Percentiles rank a stretch among this genome's conserved stretches.
Conservation (phyloP, 2,888 invertebrate genomes). For the Hyalella azteca region DNA sequence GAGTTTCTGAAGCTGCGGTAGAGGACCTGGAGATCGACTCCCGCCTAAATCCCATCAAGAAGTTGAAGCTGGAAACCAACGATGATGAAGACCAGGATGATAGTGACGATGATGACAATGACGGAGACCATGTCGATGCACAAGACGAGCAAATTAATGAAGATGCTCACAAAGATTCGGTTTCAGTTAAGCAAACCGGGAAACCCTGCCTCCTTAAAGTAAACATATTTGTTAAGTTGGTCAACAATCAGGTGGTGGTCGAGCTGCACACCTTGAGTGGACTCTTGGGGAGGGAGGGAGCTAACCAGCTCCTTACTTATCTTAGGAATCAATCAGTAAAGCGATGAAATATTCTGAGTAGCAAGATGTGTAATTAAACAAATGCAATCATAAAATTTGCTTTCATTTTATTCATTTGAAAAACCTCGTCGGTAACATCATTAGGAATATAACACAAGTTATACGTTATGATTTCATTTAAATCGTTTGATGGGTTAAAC, state of each 20-base stretch:
- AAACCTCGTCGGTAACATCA: too few species aligned
- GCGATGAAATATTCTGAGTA: too few species aligned
- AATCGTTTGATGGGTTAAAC: too few species aligned
- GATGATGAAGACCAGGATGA: not conserved
- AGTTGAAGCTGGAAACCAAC: not conserved
- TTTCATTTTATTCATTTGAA: too few species aligned
- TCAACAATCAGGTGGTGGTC: not conserved
- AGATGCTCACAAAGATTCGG: not conserved
- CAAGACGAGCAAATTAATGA: not conserved
- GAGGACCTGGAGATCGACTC: not conserved
- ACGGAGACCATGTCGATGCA: not conserved
- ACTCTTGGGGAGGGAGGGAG: slow-evolving; percentile 26
- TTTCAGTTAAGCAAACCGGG: not conserved
- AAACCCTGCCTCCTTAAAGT: slow-evolving; percentile 30
- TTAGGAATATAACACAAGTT: too few species aligned
- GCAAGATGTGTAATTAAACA: too few species aligned
- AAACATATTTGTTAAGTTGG: slow-evolving; percentile 12
- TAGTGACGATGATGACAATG: not conserved
- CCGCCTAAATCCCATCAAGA: not conserved
- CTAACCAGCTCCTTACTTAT: slow-evolving; percentile 1
- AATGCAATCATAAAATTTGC: too few species aligned
- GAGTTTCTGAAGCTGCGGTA: not conserved
- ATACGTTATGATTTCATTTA: too few species aligned
- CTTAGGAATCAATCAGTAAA: too few species aligned
- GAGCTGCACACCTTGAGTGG: not conserved